Evolutionary conservation across 2,888 invertebrate species (phyloP), one percentile per base, ranked within the genome.

Genomic region (Ormyrus thymus): DNA sequence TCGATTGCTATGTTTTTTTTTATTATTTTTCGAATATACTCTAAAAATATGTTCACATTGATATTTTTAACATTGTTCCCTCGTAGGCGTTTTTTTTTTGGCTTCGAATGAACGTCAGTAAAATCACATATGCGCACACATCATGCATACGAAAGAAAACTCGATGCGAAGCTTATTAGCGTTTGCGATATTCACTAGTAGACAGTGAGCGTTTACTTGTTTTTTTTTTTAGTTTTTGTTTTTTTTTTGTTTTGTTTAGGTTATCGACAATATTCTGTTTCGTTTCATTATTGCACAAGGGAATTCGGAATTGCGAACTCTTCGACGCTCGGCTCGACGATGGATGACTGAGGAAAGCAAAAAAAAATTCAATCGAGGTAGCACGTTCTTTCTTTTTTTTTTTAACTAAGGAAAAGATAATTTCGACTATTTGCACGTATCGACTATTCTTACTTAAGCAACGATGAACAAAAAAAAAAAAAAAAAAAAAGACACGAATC

Each of bases 21-120:
- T 50, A 29, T 55, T 11, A 70, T 72, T 75, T 78, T 59, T 75
- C 45, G 85, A 87, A 87, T 86, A 87, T 84, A 85, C 76, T 88
- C 87, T 86, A 88, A 88, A 88, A 88, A 88, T 88, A 88, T 88
- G 87, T 87, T 86, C 84, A 84, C 85, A 84, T 86, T 87, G 87
- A 88, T 88, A 87, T 87, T 84, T 29, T 84, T 85, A 84, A 85
- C 85, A 85, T 87, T 88, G 88, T 86, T 88, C 88, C 88, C 88
- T 86, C 85, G 82, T 87, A 88, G 86, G 85, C 83, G 82, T 84
- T 81, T 74, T 29, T 29, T 74, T 69, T 86, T 86, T 85, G 85
- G 85, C 85, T 86, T 84, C 80, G 80, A 85, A 85, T 84, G 85
- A 86, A 84, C 86, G 84, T 84, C 82, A 83, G 84, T 82, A 83